Conservation (phyloP, 1,140 invertebrate genomes). For the Agraylea sexmaculata region DNA sequence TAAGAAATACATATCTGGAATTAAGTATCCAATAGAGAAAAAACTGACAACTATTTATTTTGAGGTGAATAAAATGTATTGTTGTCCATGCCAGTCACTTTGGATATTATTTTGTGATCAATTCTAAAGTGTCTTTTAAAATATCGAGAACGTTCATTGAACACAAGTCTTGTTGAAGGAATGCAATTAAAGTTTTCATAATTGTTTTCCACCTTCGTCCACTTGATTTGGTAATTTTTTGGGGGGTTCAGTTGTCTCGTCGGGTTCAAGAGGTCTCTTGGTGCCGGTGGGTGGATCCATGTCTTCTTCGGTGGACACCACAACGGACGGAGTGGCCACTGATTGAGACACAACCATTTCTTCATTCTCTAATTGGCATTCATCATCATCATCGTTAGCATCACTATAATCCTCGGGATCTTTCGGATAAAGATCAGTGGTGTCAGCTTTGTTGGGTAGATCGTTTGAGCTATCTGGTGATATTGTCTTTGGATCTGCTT, state of each 20-base stretch:
- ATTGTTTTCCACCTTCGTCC: too few relatives aligned
- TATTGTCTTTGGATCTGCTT: conserved; percentile 3
- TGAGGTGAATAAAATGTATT: too few relatives aligned
- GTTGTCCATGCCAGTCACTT: too few relatives aligned
- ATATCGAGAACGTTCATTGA: too few relatives aligned
- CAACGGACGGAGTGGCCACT: conserved; percentile 5
- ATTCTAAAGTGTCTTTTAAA: too few relatives aligned
- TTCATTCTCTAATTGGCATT: background rate
- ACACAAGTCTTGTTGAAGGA: too few relatives aligned
- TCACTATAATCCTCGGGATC: background rate
- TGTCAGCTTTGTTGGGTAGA: conserved; percentile 3
- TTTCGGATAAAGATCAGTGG: background rate
- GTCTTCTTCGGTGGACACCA: conserved; percentile 16
- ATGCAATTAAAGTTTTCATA: too few relatives aligned
- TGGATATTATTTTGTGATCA: too few relatives aligned
- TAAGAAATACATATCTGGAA: too few relatives aligned
- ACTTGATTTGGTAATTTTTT: too few relatives aligned
- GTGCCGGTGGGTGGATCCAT: conserved; percentile 1
- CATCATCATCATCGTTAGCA: background rate
- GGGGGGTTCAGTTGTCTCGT: conserved; percentile 8
- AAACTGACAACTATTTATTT: too few relatives aligned
- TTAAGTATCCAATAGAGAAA: too few relatives aligned
- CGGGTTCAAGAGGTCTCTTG: conserved; percentile 10
- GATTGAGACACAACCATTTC: conserved; percentile 6
- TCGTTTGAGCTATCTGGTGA: background rate